Conservation (phyloP, 1,140 invertebrate species). For the Wiebesia pumilae region DNA sequence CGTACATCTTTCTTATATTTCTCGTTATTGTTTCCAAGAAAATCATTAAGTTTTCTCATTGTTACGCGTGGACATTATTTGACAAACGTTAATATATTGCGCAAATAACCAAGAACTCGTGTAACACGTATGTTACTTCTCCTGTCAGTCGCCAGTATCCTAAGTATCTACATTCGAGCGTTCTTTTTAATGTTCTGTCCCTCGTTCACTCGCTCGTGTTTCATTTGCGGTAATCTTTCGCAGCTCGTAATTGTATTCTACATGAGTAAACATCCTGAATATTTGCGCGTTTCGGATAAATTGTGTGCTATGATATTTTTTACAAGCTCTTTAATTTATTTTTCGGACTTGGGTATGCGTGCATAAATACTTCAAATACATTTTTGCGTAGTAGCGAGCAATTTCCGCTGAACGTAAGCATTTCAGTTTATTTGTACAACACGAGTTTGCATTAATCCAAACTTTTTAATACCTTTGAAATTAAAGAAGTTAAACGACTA, state of each 20-base stretch:
- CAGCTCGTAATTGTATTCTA: neutral
- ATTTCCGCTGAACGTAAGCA: neutral
- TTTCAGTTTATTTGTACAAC: neutral
- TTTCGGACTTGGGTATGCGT: too few relatives aligned
- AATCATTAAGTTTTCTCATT: neutral
- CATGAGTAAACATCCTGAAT: slow-evolving; percentile 6
- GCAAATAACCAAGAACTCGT: slow-evolving; percentile 52
- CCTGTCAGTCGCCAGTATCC: neutral
- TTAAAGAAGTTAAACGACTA: too few relatives aligned
- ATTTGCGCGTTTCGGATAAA: neutral
- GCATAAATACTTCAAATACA: too few relatives aligned
- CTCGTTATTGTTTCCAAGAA: neutral
- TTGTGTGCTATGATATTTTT: neutral
- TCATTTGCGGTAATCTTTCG: neutral
- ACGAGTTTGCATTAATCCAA: neutral
- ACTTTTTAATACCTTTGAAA: neutral
- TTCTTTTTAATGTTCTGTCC: slow-evolving; percentile 39
- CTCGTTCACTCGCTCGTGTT: neutral
- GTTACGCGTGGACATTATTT: slow-evolving; percentile 40
- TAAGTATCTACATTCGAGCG: too few relatives aligned
- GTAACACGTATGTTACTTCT: neutral
- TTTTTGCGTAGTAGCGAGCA: too few relatives aligned
- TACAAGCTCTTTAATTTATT: neutral
- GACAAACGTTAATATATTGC: slow-evolving; percentile 59
- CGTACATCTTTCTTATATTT: neutral